These are phyloP conservation scores for Plusia festucae DNA, from an alignment of 2,888 invertebrate species.

Conservation along the genomic window DNA sequence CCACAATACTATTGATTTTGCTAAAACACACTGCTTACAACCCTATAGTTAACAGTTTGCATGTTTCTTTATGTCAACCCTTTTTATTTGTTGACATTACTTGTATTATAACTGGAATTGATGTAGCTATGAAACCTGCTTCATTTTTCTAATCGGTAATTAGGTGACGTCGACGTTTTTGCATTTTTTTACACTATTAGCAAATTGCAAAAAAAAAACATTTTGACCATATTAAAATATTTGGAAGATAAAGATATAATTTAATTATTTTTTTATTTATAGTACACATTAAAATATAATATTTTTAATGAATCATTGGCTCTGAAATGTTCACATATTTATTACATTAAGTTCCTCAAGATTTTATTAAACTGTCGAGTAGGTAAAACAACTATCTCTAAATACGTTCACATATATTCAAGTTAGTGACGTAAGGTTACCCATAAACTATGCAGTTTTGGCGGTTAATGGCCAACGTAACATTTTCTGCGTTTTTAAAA, in stretches of 20 bases:
- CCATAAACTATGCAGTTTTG: conserved; percentile 30
- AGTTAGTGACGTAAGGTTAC: conserved; percentile 16
- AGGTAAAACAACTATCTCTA: neutral
- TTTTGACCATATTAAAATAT: neutral
- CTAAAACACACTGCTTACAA: conserved; percentile 66
- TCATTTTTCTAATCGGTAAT: neutral
- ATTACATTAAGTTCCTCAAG: neutral
- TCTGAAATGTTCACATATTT: neutral
- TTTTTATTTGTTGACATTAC: conserved; percentile 43
- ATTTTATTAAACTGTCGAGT: neutral
- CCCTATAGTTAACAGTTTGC: conserved; percentile 59
- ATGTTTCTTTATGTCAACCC: conserved; percentile 36
- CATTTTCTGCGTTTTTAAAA: conserved; percentile 46
- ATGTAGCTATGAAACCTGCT: neutral
- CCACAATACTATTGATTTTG: conserved; percentile 82
- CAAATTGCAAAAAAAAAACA: neutral
- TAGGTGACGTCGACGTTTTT: neutral
- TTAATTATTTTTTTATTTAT: neutral
- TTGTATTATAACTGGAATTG: conserved; percentile 16
- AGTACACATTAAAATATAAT: neutral
- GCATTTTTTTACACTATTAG: neutral
- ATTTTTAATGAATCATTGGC: neutral
- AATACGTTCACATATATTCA: conserved; percentile 17
- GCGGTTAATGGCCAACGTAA: conserved; percentile 28
- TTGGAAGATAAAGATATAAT: neutral